A percentile compares a stretch with the other conserved stretches of the same genome.
These are phyloP conservation scores for Sardinella longiceps DNA, from an alignment of 2,797 vertebrate species.

Conservation along the genomic window DNA sequence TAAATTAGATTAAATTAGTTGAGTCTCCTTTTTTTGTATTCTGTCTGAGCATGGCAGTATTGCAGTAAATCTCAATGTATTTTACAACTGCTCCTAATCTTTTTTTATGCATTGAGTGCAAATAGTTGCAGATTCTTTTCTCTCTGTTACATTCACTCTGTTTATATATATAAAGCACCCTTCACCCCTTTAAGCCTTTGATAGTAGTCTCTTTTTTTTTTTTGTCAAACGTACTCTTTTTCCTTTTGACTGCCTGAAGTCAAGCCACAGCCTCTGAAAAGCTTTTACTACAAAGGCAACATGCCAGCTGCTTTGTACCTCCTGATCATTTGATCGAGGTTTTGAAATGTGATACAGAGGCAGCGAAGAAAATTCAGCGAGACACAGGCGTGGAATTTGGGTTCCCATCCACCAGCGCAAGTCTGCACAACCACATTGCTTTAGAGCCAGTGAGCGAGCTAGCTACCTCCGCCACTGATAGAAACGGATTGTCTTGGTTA, in stretches of 20 bases:
- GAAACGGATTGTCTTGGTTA: slow-evolving; percentile 47
- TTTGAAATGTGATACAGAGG: slow-evolving; percentile 72
- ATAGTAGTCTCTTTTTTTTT: too few relatives aligned
- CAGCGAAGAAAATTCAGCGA: slow-evolving; percentile 63
- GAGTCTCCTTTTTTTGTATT: slow-evolving; percentile 47
- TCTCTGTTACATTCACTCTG: neutral
- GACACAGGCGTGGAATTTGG: slow-evolving; percentile 61
- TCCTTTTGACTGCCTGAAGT: slow-evolving; percentile 60
- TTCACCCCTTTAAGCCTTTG: slow-evolving; percentile 41
- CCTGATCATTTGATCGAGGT: slow-evolving; percentile 74
- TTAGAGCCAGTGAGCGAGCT: slow-evolving; percentile 62
- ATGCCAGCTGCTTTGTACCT: slow-evolving; percentile 72
- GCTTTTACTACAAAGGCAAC: slow-evolving; percentile 71
- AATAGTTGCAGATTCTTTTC: neutral
- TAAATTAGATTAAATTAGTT: slow-evolving; percentile 65
- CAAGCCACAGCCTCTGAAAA: slow-evolving; percentile 67
- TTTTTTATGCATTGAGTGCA: slow-evolving; percentile 41
- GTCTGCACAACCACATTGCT: slow-evolving; percentile 61
- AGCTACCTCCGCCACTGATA: slow-evolving; percentile 61
- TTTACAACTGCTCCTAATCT: slow-evolving; percentile 31
- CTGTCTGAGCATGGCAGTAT: slow-evolving; percentile 33
- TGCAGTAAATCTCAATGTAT: slow-evolving; percentile 36
- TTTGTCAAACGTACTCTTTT: slow-evolving; percentile 28
- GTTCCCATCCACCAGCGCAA: slow-evolving; percentile 66
- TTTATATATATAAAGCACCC: slow-evolving; percentile 10